Evolutionary conservation across 30 jellyfish, hydroid and myxozoan genomes (phyloP).

Genomic region (Aurelia sp.): DNA sequence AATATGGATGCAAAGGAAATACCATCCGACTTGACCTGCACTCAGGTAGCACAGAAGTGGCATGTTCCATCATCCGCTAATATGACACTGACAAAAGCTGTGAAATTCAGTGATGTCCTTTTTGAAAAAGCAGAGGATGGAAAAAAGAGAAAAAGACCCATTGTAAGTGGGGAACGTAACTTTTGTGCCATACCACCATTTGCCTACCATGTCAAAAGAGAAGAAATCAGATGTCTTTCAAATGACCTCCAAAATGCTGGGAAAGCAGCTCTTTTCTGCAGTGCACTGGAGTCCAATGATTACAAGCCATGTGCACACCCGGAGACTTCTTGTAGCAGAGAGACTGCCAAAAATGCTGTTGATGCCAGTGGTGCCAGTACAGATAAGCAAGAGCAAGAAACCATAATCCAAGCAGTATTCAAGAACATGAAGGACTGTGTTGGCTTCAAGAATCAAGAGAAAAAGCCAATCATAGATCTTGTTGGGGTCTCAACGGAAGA

Average conservation of each 20-base stretch:
- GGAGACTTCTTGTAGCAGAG: conserved; percentile 31
- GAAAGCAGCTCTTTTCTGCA: conserved; percentile 6
- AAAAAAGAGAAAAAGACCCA: conserved; percentile 35
- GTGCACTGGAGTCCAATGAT: conserved; percentile 28
- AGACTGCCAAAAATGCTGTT: background rate
- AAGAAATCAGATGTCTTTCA: conserved; percentile 10
- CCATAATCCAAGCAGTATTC: background rate
- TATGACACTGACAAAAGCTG: conserved; percentile 23
- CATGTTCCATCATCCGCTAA: conserved; percentile 39
- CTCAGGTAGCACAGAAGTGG: conserved; percentile 45
- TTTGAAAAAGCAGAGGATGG: conserved; percentile 35
- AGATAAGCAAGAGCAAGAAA: conserved; percentile 20
- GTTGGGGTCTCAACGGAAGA: conserved; percentile 29
- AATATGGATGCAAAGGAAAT: conserved; percentile 18
- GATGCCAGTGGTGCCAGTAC: background rate
- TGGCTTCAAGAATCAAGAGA: background rate
- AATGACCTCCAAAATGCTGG: background rate
- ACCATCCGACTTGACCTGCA: conserved; percentile 37
- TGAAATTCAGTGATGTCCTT: conserved; percentile 3
- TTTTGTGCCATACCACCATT: conserved; percentile 28
- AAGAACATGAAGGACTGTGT: conserved; percentile 7
- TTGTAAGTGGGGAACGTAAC: background rate
- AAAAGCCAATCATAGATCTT: background rate
- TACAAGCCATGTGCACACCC: conserved; percentile 39
- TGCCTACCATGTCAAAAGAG: conserved; percentile 15